Evolutionary conservation across 2,113 vertebrate species (phyloP), one percentile per base, ranked within the genome.

Genomic region (Prietella phreatophila): DNA sequence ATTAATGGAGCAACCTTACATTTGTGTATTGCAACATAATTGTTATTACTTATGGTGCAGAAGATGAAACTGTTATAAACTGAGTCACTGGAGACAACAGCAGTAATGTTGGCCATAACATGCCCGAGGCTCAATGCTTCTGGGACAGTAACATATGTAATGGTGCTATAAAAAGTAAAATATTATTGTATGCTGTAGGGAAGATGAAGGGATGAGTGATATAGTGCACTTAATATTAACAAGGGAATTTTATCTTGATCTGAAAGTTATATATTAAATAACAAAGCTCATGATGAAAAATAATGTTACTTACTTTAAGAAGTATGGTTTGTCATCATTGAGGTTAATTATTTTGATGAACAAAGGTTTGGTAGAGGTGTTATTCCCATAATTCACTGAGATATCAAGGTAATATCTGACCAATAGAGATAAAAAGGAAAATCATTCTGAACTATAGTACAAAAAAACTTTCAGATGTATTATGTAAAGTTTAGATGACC

Each of bases 41-140:
- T 78, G 75, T 50, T 76, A 11, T 50, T 42, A 78, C 42, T 50
- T 78, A 78, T 78, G 42, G 75, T 78, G 25, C n/a, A 78, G 25
- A 78, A 78, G 13, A 78, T 13, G 20, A 50, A 78, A 50, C 42
- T 78, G 42, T 42, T 78, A 50, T n/a, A 50, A 78, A 78, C 7
- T 78, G 42, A 78, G 42, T 50, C 42, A 78, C 22, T 78, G 75
- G 42, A 22, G 5, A 50, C 22, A 78, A 78, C 42, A 50, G 75
- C 75, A 78, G 73, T 27, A 76, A 47, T 76, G 22, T 76, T 50
- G 22, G 22, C 11, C 20, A 76, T 76, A 25, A 76, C 14, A 27
- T 47, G 10, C 36, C 36, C 71, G 1, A 19, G 20, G 36, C 9
- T 76, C 39, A 47, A 47, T 9, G 27, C 73, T 47, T 50, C 73